Base-by-base conservation (phyloP, 2,113 vertebrate species). In the Cathartes aura region DNA sequence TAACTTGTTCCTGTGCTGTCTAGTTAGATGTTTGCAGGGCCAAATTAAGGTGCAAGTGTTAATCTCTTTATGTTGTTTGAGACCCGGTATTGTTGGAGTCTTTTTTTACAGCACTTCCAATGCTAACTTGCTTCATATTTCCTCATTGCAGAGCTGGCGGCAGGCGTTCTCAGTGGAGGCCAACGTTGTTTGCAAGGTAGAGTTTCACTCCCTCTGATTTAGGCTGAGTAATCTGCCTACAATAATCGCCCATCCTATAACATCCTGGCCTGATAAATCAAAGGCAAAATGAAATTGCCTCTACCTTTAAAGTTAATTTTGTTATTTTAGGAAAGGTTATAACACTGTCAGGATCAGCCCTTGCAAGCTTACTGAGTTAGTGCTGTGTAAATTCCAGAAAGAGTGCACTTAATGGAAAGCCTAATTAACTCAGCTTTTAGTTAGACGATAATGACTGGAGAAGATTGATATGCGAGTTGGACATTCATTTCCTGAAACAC, bases 291-390 rank as follows among this genome's bases (percentile, higher is more conserved):
- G 12, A 42, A 70, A 67, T 93, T 82, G 22, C 24, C 5, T 87
- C 42, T 92, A 17, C 34, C 42, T 93, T 80, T 70, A 85, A 80
- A 93, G 84, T 78, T 90, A 4, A 8, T 32, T 81, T 92, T 73
- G 68, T 93, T 93, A 53, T 88, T 93, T 88, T 71, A 84, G 60
- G 79, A 83, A 93, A 86, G 86, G 53, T 89, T 96, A 43, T 60
- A 74, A 21, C 50, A 34, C 47, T 91, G 76, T 81, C 71, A 95
- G 67, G 27, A 83, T 74, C 47, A 58, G 48, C 38, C 59, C 63
- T 92, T 89, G 38, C 42, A 58, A 78, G 53, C 30, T 64, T 68
- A 47, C 32, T 55, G 60, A 90, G 38, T 87, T 93, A 59, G 29
- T 2, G 4, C 4, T 74, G 55, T 71, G 23, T 52, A 82, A 91